Conservation (phyloP, 2,797 vertebrate species). For the Neosalanx taihuensis region DNA sequence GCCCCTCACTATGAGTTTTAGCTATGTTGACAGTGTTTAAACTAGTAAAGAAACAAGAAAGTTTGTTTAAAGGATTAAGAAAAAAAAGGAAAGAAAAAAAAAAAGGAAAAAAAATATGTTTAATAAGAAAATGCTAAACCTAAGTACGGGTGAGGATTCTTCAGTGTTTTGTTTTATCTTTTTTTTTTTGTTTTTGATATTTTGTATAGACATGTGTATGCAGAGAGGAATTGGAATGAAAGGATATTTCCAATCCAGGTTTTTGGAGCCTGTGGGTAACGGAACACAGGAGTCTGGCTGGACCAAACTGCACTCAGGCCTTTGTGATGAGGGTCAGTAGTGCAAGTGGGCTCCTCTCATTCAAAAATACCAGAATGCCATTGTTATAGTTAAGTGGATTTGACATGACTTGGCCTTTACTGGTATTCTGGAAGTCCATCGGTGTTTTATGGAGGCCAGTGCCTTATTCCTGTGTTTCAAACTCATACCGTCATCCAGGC, state of each 20-base stretch:
- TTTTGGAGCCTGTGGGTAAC: constrained; percentile 35
- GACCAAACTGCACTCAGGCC: constrained; percentile 45
- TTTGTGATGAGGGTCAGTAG: not conserved
- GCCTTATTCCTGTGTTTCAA: constrained; percentile 56
- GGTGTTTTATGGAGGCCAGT: constrained; percentile 48
- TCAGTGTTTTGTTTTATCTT: constrained; percentile 64
- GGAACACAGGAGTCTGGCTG: constrained; percentile 52
- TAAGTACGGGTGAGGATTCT: constrained; percentile 67
- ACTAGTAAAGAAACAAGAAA: constrained; percentile 25
- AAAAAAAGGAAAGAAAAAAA: constrained; percentile 49
- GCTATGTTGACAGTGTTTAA: constrained; percentile 42
- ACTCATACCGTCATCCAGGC: constrained; percentile 47
- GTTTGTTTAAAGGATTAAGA: constrained; percentile 51
- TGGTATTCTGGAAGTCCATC: constrained; percentile 48
- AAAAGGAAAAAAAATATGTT: constrained; percentile 49
- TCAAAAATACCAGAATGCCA: not conserved
- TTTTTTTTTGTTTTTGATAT: constrained; percentile 67
- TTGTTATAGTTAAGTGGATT: constrained; percentile 4
- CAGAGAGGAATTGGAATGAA: constrained; percentile 50
- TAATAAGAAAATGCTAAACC: constrained; percentile 61
- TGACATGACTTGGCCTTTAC: constrained; percentile 14
- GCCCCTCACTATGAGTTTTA: constrained; percentile 51
- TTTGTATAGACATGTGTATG: constrained; percentile 70
- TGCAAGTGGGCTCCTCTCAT: constrained; percentile 22
- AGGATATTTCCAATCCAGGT: constrained; percentile 48